Base-by-base conservation (phyloP, 2,888 invertebrate species). In the Embidobia sp. region DNA sequence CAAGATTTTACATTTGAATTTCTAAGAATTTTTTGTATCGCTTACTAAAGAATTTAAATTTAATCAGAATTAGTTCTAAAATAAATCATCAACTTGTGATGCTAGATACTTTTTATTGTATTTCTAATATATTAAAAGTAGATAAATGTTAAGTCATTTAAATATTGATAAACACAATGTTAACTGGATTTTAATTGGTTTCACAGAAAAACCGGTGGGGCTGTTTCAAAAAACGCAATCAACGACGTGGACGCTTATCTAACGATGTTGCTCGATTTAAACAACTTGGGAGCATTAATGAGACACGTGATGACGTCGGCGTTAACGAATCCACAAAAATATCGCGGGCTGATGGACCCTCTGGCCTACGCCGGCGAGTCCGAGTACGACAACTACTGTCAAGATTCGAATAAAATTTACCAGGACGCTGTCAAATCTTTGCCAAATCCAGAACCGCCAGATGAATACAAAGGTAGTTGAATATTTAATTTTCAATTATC, bases 231-330 rank as follows among this genome's bases (percentile, higher is more conserved):
- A 79, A 91, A 91, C 82, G 94, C 95, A 16, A 95, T 97, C 80
- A 94, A 94, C 86, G 95, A 96, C 85, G 96, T 97, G 67, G 97
- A 98, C 89, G 93, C 93, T 72, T 98, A 95, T 90, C 93, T 98
- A 70, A 94, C 94, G 81, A 97, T 98, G 95, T 91, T 98, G 74
- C 95, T 98, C 90, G 96, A 97, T 87, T 93, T 98, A 83, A 97
- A 97, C 91, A 96, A 97, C 87, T 97, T 98, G 96, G 98, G 98
- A 29, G 97, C 97, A 81, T 94, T 98, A 79, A 98, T 98, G 98
- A 92, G 98, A 80, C 92, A 93, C 83, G 96, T 98, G 66, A 97
- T 98, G 94, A 97, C 97, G 35, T 92, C 94, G 81, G 96, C 96
- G 22, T 92, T 98, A 22, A 97, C 96, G 59, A 96, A 97, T 91